Evolutionary conservation across 2,113 vertebrate species (phyloP).

Genomic region (Lasiurus cinereus): DNA sequence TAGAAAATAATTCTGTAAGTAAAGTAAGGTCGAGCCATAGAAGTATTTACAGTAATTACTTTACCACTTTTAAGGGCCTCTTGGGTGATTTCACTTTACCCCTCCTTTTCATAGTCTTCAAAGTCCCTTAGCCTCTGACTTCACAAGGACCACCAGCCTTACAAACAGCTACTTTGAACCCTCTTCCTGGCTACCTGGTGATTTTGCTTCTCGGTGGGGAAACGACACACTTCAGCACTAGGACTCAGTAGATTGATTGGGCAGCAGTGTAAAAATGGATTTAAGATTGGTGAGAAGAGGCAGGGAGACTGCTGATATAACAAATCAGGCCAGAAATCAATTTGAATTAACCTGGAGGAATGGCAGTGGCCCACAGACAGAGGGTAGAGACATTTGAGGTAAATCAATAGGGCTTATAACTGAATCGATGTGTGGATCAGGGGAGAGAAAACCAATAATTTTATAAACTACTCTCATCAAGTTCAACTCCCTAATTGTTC

Average conservation of each 20-base stretch:
- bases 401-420: background rate
- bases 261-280: background rate
- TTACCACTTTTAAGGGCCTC: background rate
- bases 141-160: background rate
- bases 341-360: conserved; percentile 22
- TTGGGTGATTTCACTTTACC: too few species aligned
- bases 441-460: conserved; percentile 3
- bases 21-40: background rate
- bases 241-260: background rate
- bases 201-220: background rate
- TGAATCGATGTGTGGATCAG: conserved; percentile 20
- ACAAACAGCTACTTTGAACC: background rate
- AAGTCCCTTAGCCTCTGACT: background rate
- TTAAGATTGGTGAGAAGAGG: conserved; percentile 25
- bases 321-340: background rate
- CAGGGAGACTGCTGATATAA: background rate
- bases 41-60: background rate
- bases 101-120: background rate
- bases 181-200: background rate
- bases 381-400: background rate
- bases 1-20: background rate
- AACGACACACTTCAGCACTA: background rate
- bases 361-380: background rate
- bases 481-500: background rate
- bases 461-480: background rate